A percentile compares a stretch with the other conserved stretches of the same genome.
Evolutionary conservation across 1,140 invertebrate genomes (phyloP).

Genomic region (Zophobas morio): DNA sequence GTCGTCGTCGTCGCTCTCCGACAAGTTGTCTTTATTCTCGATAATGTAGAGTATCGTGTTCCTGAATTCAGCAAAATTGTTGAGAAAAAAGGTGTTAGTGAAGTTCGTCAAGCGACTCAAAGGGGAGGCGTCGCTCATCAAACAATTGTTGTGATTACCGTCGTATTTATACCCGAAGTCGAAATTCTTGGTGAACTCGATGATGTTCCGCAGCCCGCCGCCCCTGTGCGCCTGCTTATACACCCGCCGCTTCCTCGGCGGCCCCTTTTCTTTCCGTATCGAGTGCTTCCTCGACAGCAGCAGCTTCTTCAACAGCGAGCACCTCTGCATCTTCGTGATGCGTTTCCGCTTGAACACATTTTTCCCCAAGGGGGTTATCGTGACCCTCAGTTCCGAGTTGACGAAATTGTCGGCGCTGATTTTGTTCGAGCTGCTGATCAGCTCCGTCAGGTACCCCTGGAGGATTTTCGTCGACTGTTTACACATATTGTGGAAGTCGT

Average conservation of each 20-base stretch:
- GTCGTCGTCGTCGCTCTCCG: conserved; percentile 57
- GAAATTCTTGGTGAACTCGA: conserved; percentile 64
- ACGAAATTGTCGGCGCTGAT: conserved; percentile 56
- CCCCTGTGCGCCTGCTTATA: conserved; percentile 49
- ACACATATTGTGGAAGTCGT: conserved; percentile 65
- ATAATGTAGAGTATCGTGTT: conserved; percentile 62
- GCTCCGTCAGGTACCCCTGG: conserved; percentile 61
- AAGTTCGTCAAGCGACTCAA: conserved; percentile 62
- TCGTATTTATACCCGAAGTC: conserved; percentile 62
- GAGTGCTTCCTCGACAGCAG: conserved; percentile 55
- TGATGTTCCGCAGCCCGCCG: conserved; percentile 60
- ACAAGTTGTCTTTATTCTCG: conserved; percentile 59
- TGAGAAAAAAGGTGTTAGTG: conserved; percentile 63
- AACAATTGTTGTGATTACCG: conserved; percentile 51
- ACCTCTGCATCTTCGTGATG: conserved; percentile 63
- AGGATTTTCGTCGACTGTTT: conserved; percentile 63
- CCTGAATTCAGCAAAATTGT: conserved; percentile 63
- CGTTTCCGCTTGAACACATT: conserved; percentile 55
- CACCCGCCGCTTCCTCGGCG: conserved; percentile 13
- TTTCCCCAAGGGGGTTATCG: conserved; percentile 51
- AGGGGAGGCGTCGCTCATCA: conserved; percentile 55
- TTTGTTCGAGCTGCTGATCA: conserved; percentile 55
- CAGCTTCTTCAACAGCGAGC: conserved; percentile 62
- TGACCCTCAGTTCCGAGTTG: conserved; percentile 60
- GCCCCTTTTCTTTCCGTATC: conserved; percentile 52